Percentiles rank a stretch among this genome's conserved stretches.
Evolutionary conservation across 2,888 invertebrate genomes (phyloP).

Genomic region (Mystacides longicornis): DNA sequence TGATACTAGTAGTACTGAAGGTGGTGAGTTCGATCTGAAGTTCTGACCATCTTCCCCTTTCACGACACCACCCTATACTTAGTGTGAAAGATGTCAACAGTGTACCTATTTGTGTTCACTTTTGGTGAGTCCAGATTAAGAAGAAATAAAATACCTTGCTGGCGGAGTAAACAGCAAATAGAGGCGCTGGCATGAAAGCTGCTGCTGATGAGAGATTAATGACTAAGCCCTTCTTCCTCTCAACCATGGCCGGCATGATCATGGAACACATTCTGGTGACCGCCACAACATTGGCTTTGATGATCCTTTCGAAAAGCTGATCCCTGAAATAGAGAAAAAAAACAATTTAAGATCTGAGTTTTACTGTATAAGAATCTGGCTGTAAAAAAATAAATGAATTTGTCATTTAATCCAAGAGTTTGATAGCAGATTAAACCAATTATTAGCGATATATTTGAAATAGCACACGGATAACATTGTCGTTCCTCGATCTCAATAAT

Average conservation of each 20-base stretch:
- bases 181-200: slow-evolving; percentile 71
- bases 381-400: not conserved
- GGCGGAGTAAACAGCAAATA: slow-evolving; percentile 80
- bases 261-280: slow-evolving; percentile 78
- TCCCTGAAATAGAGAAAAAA: slow-evolving; percentile 36
- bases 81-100: too few relatives aligned
- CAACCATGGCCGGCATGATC: slow-evolving; percentile 78
- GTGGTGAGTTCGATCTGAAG: too few relatives aligned
- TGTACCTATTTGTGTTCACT: too few relatives aligned
- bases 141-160: too few relatives aligned
- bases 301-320: slow-evolving; percentile 55
- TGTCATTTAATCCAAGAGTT: not conserved
- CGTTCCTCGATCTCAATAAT: too few relatives aligned
- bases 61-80: too few relatives aligned
- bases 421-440: not conserved
- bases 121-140: too few relatives aligned
- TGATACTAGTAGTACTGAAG: too few relatives aligned
- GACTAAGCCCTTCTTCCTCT: slow-evolving; percentile 72
- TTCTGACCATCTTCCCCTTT: too few relatives aligned
- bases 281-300: slow-evolving; percentile 73
- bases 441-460: too few relatives aligned
- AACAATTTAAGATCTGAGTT: not conserved
- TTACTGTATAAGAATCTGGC: not conserved
- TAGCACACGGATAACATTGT: too few relatives aligned
- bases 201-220: slow-evolving; percentile 86